Conservation (phyloP, 2,113 vertebrate species). For the Mobula hypostoma region DNA sequence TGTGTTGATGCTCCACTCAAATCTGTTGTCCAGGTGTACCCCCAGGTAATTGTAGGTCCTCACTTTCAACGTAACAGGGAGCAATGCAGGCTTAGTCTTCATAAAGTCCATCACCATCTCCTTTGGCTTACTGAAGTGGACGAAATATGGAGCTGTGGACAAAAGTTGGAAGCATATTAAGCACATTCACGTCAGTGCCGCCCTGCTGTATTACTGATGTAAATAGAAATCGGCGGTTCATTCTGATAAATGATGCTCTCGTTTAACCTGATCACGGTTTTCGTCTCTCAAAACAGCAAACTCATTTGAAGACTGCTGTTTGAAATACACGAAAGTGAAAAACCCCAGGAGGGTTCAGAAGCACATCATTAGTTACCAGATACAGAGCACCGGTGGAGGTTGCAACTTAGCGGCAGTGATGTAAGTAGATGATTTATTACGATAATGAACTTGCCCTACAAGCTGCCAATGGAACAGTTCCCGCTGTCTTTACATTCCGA, state of each 20-base stretch:
- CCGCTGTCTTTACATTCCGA: background rate
- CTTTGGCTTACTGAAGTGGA: no score
- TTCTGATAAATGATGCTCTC: background rate
- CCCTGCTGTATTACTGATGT: background rate
- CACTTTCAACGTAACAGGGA: no score
- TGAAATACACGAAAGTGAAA: background rate
- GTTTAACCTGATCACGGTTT: background rate
- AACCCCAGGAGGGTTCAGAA: background rate
- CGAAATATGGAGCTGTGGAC: background rate
- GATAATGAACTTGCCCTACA: background rate
- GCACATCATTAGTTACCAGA: background rate
- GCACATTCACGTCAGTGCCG: background rate
- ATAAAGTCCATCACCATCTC: no score
- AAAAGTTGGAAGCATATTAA: background rate
- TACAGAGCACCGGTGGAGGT: background rate
- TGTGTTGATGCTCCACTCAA: no score
- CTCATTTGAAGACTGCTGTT: slow-evolving; percentile 1
- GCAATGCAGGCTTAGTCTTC: no score
- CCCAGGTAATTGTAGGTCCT: no score
- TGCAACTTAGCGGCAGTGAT: background rate
- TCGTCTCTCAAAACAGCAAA: background rate
- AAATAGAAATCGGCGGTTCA: background rate
- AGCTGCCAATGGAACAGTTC: no score
- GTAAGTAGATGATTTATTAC: background rate
- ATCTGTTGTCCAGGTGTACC: no score